Evolutionary conservation across 2,113 vertebrate genomes (phyloP), one percentile per base, ranked within the genome.

Genomic region (Speoplatyrhinus poulsoni): DNA sequence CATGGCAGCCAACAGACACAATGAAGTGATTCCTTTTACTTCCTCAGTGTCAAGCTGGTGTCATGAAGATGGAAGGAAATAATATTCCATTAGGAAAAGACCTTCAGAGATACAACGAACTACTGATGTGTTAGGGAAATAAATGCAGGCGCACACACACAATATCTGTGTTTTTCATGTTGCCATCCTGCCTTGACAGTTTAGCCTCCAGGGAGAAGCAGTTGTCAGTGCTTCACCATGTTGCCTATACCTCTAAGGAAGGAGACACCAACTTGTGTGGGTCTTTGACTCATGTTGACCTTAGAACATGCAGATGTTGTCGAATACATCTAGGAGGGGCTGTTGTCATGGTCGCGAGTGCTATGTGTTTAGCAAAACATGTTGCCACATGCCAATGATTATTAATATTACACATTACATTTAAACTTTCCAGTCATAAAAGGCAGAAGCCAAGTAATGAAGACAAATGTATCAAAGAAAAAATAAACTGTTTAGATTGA

Each of bases 61-160:
- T 74, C 53, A 63, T 57, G 32, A 12, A 62, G 58, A 19, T 48
- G 53, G 63, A 69, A n/a, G 56, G 12, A 77, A 47, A 69, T 63
- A 6, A 63, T 53, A 69, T 72, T 49, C n/a, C 58, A 57, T 71
- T 62, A 66, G 15, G 32, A 62, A 36, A 58, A 53, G 49, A 62
- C 56, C 73, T 65, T 52, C 47, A 59, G 47, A 61, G 36, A 3
- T 55, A 73, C 67, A 54, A 57, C 62, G 72, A 54, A 70, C 68
- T 75, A 46, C 60, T 41, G 33, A 50, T 68, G 19, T 65, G 55
- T 70, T 52, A 62, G 46, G 64, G 60, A 70, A 62, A 66, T 55
- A 67, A 49, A 65, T 26, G 55, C 41, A 53, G 13, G 8, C 10
- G 50, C 12, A 60, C 19, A 17, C 3, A 41, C 5, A n/a, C 69